Evolutionary conservation across 2,113 vertebrate species (phyloP).

Genomic region (Lampris megalopsis): DNA sequence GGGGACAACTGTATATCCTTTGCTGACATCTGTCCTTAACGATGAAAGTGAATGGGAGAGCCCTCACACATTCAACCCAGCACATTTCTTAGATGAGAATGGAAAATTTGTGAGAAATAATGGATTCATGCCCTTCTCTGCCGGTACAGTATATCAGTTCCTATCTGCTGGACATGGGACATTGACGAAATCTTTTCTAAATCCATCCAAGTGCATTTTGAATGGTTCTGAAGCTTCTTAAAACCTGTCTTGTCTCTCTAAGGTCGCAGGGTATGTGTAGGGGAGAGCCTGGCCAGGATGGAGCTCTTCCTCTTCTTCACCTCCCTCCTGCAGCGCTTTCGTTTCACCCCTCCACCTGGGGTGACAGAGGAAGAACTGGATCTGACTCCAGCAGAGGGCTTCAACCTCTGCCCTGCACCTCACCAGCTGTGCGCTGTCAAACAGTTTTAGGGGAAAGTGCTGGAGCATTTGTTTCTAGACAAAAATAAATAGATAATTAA

Average conservation of each 20-base stretch:
- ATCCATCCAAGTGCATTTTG: neutral
- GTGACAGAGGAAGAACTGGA: slow-evolving; percentile 77
- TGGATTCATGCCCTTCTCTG: slow-evolving; percentile 79
- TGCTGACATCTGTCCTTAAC: slow-evolving; percentile 72
- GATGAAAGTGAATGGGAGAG: slow-evolving; percentile 80
- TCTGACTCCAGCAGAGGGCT: slow-evolving; percentile 67
- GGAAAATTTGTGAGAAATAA: slow-evolving; percentile 73
- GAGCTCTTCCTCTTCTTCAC: slow-evolving; percentile 86
- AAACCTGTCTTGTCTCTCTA: neutral
- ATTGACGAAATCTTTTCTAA: neutral
- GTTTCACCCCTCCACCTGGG: slow-evolving; percentile 78
- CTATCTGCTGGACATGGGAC: neutral
- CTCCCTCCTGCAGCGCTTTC: slow-evolving; percentile 81
- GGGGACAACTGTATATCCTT: slow-evolving; percentile 75
- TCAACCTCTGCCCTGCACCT: slow-evolving; percentile 55
- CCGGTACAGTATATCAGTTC: slow-evolving; percentile 58
- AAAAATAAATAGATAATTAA: too few species aligned
- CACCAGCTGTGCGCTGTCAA: slow-evolving; percentile 59
- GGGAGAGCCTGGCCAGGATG: slow-evolving; percentile 84
- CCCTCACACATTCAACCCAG: slow-evolving; percentile 73
- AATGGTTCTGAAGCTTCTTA: neutral
- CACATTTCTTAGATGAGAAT: slow-evolving; percentile 75
- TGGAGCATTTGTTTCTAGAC: neutral
- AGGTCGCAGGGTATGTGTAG: slow-evolving; percentile 81
- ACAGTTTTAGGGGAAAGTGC: slow-evolving; percentile 15